Base-by-base conservation (phyloP, 2,888 invertebrate species). In the Alloplasta piceator region DNA sequence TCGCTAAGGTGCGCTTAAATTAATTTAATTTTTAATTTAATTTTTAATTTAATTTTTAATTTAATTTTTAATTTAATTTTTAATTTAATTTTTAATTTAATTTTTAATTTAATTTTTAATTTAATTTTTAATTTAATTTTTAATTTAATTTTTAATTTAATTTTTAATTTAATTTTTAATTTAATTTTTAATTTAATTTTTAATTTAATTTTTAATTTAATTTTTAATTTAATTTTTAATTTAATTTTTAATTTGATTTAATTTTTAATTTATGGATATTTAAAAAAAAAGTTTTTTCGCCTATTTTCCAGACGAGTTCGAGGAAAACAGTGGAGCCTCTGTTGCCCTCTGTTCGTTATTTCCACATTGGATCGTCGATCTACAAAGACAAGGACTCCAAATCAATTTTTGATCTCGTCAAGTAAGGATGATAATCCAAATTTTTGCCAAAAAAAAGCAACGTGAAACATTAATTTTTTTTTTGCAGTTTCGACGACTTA, bases 371-470 rank as follows among this genome's bases (percentile, higher is more conserved):
- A 41, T 89, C 90, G 0, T 87, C 83, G 70, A 87, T 89, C 61
- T 89, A 87, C 48, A 86, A 85, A 63, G 86, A 88, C 12, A 85
- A 83, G 72, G 82, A 87, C 36, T 82, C 85, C 6, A 90, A 88
- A 76, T 89, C 89, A 0, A 87, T 92, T 80, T 92, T 91, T 80
- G 91, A 92, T 63, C 67, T 92, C 9, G 84, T 50, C 39, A 88
- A 82, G 90, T 90, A 74, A 52, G 80, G 72, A 5, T 4, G 50
- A 41, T 58, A 50, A 75, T 72, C 16, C 38, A 12, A 26, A 58
- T 63, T 48, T 10, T 55, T 10, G 5, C 5, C 14, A 9, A 5
- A 9, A 6, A 6, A 41, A 66, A 12, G 36, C 9, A 6, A 60
- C 6, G 7, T 64, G 14, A 38, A 41, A 77, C 7, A 55, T 26